These are phyloP conservation scores for Paralichthys olivaceus DNA, from an alignment of 2,113 vertebrate species.

Conservation along the genomic window DNA sequence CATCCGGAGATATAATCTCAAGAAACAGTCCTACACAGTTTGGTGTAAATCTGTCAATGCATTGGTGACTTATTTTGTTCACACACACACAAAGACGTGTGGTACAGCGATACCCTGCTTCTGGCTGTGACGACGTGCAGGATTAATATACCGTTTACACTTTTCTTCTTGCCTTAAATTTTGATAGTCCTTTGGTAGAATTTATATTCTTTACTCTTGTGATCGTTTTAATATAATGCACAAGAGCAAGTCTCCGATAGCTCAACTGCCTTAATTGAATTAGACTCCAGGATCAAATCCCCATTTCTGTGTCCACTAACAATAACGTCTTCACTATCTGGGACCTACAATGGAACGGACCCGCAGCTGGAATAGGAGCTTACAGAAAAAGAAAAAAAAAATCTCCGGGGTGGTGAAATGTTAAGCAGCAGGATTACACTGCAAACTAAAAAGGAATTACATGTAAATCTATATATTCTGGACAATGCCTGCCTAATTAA, in stretches of 20 bases:
- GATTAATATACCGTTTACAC: too few species aligned
- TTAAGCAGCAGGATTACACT: conserved; percentile 70
- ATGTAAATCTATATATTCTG: conserved; percentile 67
- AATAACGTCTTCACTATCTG: conserved; percentile 62
- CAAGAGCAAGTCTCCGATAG: conserved; percentile 27
- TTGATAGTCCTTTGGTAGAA: neutral
- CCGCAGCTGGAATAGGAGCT: conserved; percentile 57
- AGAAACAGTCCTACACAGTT: too few species aligned
- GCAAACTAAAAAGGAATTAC: conserved; percentile 68
- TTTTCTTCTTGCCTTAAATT: neutral
- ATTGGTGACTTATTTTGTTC: too few species aligned
- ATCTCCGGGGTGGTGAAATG: conserved; percentile 54
- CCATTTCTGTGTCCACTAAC: conserved; percentile 65
- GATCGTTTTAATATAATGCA: conserved; percentile 31
- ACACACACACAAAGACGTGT: too few species aligned
- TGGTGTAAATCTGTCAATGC: too few species aligned
- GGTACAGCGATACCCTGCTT: too few species aligned
- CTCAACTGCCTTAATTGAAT: conserved; percentile 64
- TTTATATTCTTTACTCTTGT: neutral
- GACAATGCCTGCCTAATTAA: conserved; percentile 68
- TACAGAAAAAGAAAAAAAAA: conserved; percentile 40
- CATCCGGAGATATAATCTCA: too few species aligned
- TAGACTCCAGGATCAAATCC: conserved; percentile 55
- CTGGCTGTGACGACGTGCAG: too few species aligned
- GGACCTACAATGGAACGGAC: conserved; percentile 51